phyloP scores from a whole-genome alignment of 1,140 invertebrate genomes.

The Magallana ariakensis region DNA sequence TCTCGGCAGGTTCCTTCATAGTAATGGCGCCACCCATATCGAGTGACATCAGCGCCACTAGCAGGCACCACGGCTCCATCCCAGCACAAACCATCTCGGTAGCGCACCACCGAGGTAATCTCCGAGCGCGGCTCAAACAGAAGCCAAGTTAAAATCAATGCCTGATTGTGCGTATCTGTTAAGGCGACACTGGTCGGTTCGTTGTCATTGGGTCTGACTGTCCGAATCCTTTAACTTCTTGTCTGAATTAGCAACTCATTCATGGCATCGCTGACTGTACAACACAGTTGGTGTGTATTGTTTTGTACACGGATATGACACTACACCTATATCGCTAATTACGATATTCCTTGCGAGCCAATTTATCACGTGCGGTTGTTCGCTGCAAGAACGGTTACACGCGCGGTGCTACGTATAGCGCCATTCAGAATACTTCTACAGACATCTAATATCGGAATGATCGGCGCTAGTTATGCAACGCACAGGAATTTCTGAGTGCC shows the following conservation, averaged over 20 bases:
- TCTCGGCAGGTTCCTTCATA: conserved; percentile 40
- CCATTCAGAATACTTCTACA: not conserved
- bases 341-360: not conserved
- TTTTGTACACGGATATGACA: not conserved
- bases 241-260: not conserved
- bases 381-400: not conserved
- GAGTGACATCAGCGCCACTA: not conserved
- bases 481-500: not conserved
- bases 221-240: too few relatives aligned
- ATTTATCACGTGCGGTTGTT: not conserved
- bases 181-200: not conserved
- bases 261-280: not conserved
- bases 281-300: not conserved
- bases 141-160: conserved; percentile 29
- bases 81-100: not conserved
- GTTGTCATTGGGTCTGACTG: not conserved
- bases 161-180: not conserved
- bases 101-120: not conserved
- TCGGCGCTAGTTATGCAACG: not conserved
- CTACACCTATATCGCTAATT: conserved; percentile 12
- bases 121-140: not conserved
- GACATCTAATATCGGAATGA: not conserved
- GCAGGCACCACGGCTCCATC: not conserved
- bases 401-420: not conserved
- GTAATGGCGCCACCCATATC: not conserved